Conservation (phyloP, 1,140 invertebrate genomes). For the Drosophila lacertosa region DNA sequence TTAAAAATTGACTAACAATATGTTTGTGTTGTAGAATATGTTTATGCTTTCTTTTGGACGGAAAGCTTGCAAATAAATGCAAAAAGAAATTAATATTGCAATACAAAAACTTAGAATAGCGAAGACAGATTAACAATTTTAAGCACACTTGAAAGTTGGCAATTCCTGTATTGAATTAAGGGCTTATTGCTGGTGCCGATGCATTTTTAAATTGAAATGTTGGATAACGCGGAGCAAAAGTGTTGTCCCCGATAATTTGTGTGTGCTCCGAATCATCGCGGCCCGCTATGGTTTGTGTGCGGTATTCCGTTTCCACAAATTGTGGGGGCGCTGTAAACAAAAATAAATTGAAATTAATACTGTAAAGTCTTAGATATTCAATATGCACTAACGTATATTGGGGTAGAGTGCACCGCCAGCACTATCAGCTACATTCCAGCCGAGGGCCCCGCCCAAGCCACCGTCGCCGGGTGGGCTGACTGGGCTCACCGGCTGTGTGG, state of each 20-base stretch:
- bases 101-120: slow-evolving; percentile 12
- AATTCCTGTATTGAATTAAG: slow-evolving; percentile 33
- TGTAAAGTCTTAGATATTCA: not conserved
- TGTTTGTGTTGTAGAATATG: slow-evolving; percentile 13
- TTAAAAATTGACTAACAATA: slow-evolving; percentile 28
- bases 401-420: slow-evolving; percentile 84
- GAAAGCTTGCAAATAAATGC: slow-evolving; percentile 52
- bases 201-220: slow-evolving; percentile 84
- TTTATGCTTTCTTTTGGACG: slow-evolving; percentile 52
- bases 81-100: slow-evolving; percentile 22
- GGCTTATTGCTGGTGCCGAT: slow-evolving; percentile 60
- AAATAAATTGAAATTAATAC: not conserved
- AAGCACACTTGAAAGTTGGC: slow-evolving; percentile 3
- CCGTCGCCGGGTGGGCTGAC: slow-evolving; percentile 75
- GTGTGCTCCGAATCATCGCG: slow-evolving; percentile 85
- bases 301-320: slow-evolving; percentile 85
- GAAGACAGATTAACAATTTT: slow-evolving; percentile 10
- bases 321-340: slow-evolving; percentile 85
- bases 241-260: slow-evolving; percentile 77
- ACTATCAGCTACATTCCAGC: slow-evolving; percentile 82
- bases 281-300: slow-evolving; percentile 84
- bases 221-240: slow-evolving; percentile 86
- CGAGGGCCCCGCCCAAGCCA: slow-evolving; percentile 67
- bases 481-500: slow-evolving; percentile 79
- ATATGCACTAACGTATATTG: slow-evolving; percentile 84